Base-by-base conservation (phyloP, 1,140 invertebrate species). In the Drosophila virilis region DNA sequence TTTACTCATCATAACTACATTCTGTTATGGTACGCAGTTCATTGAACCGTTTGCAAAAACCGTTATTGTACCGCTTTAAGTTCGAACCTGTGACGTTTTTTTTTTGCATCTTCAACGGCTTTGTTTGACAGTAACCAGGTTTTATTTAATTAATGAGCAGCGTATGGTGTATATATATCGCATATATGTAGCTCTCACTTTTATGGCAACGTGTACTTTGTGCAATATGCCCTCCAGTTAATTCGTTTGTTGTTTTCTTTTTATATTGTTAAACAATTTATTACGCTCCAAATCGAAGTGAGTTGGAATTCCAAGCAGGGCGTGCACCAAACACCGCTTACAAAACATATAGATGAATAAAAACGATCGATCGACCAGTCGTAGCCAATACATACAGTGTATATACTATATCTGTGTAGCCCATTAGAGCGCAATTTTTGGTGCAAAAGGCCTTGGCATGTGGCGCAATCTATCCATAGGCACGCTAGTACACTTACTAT, bases 261-360 rank as follows among this genome's bases (percentile, higher is more conserved):
- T 72, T 55, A 22, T 58, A 17, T 61, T 72, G 65, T 74, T 64
- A 72, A 76, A 62, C 57, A 70, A 80, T 85, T 77, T 74, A 72
- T 37, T 65, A 80, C 64, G 70, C 45, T 45, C 51, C 40, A 45
- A 32, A 54, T 64, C 46, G 45, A 69, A 80, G 51, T 64, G 13
- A 67, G 58, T 55, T 71, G 81, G 59, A 81, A 85, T 82, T 76
- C 68, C 76, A 83, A 78, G 32, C 75, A 68, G 78, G 80, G 80
- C 80, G 80, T 83, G 51, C 51, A 35, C 57, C 15, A 37, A 57
- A n/a, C 15, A 28, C 42, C 57, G 75, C 72, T 76, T 51, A 62
- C 54, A 17, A 45, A 54, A 59, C 38, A 40, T 77, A 77, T 61
- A 57, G 58, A 76, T 46, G 51, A 52, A 60, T 54, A 73, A 32